Conservation (phyloP, 1,140 invertebrate genomes). For the Diorhabda sublineata region DNA sequence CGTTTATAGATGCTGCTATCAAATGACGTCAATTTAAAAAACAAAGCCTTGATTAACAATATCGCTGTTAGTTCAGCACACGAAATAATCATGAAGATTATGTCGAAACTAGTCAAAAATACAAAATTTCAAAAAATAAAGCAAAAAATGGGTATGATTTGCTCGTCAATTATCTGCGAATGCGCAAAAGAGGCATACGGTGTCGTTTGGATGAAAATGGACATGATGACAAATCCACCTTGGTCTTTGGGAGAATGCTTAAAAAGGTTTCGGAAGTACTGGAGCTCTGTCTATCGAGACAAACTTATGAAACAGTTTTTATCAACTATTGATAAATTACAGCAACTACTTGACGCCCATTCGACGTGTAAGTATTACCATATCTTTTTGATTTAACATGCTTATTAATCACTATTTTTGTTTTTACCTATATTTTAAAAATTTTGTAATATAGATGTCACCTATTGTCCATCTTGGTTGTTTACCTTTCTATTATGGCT, state of each 20-base stretch:
- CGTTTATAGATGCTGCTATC: slow-evolving; percentile 32
- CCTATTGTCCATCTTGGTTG: not conserved
- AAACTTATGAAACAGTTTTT: slow-evolving; percentile 33
- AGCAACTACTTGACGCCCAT: not conserved
- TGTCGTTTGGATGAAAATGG: slow-evolving; percentile 28
- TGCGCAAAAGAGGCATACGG: slow-evolving; percentile 34
- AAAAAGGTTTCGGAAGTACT: slow-evolving; percentile 32
- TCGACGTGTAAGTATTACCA: not conserved
- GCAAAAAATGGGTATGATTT: slow-evolving; percentile 26
- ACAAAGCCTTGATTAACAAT: slow-evolving; percentile 28
- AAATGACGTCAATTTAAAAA: slow-evolving; percentile 33
- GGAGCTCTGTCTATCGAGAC: slow-evolving; percentile 32
- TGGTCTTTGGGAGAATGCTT: slow-evolving; percentile 32
- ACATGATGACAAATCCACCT: slow-evolving; percentile 24
- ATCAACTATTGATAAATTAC: slow-evolving; percentile 22
- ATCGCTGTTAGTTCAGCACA: slow-evolving; percentile 23
- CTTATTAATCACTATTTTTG: not conserved
- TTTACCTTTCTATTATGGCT: no score
- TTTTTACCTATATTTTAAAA: not conserved
- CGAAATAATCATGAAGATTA: slow-evolving; percentile 27
- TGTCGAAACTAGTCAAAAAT: slow-evolving; percentile 7
- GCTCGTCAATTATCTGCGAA: slow-evolving; percentile 29
- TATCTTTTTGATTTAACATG: not conserved
- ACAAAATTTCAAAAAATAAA: slow-evolving; percentile 24
- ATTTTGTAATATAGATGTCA: not conserved